Base-by-base conservation (phyloP, 2,113 vertebrate genomes). In the Glareola pratincola region DNA sequence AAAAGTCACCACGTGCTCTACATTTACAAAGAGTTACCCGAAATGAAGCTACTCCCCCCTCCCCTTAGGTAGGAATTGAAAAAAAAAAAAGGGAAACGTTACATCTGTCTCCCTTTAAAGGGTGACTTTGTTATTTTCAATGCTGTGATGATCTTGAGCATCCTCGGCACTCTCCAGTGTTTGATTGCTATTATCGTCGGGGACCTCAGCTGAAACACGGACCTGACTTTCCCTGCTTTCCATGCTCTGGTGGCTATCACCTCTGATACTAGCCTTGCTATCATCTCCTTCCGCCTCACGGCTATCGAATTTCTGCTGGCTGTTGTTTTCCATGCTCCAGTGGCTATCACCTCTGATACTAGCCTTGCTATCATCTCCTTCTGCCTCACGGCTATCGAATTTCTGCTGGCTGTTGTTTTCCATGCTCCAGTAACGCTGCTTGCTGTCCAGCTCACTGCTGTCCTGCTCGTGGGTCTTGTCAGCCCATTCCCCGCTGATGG, bases 321-420 rank as follows among this genome's bases (percentile, higher is more conserved):
- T 98, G 73, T 94, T 56, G 1, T 93, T 94, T 69, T 98, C 98
- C 39, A 51, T 10, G 34, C 96, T 97, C 83, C 82, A 30, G 8
- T 91, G 29, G 67, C 91, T 97, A 7, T 93, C 80, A 4, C 43
- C 48, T 60, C 71, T 67, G 62, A 12, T 29, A 13, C 64, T 15
- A 6, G 84, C 66, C 50, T 96, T 93, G 32, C 72, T 95, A 14
- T 75, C 90, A 22, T 81, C 62, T 37, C 50, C 8, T 26, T 67
- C 67, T 3, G 9, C 60, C 86, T 96, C 91, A 2, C 4, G 77
- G 50, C 54, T 96, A 11, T 92, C 54, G 1, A 78, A 30, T 68
- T 94, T 92, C 54, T 96, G 96, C 2, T 4, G 53, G 53, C 97
- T 98, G 72, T 94, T 54, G 2, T 94, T 94, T 71, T 98, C 98